Base-by-base conservation (phyloP, 2,113 vertebrate species). In the Percopsis transmontana region DNA sequence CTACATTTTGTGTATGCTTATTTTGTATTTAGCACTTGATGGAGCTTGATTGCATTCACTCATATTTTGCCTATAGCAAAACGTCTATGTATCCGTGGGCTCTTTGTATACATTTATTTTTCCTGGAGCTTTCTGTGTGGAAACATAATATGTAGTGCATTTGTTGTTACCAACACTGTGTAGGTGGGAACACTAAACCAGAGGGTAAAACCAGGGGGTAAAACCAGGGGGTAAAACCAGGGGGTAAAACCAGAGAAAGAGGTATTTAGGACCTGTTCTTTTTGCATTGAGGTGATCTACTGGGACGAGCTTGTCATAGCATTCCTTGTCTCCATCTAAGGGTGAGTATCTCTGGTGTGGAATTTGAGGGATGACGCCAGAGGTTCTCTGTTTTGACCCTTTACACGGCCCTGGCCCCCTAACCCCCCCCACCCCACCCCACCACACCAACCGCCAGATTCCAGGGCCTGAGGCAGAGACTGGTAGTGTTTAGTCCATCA, bases 401-500 rank as follows among this genome's bases (percentile, higher is more conserved):
- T 84, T 51, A 24, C 18, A n/a, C 77, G 62, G 63, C 69, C 70
- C 60, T 62, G 42, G 19, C 56, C 24, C 73, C 13, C 68, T 62
- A 53, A 44, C 52, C 62, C 41, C 48, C 47, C 38, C 11, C 10
- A 15, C 66, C 71, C 73, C 72, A 59, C 58, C 51, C 12, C 62
- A 27, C 60, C 39, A 65, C 77, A 44, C 57, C 42, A 85, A 72
- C 65, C 82, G 73, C 85, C 79, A 81, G 88, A 90, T 91, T 89
- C 86, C 85, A 81, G 74, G 88, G 78, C 88, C 82, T 42, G 62
- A 73, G 88, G 87, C 87, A 85, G 82, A 84, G 88, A 66, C 83
- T 89, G 84, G 81, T 87, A 88, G 79, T 87, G 84, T 76, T 90
- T 81, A 88, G 84, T 87, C 83, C 85, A 87, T 90, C 85, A 87